A percentile compares a stretch with the other conserved stretches of the same genome.
Conservation (phyloP, 2,797 vertebrate species). For the Chrysocyon brachyurus region DNA sequence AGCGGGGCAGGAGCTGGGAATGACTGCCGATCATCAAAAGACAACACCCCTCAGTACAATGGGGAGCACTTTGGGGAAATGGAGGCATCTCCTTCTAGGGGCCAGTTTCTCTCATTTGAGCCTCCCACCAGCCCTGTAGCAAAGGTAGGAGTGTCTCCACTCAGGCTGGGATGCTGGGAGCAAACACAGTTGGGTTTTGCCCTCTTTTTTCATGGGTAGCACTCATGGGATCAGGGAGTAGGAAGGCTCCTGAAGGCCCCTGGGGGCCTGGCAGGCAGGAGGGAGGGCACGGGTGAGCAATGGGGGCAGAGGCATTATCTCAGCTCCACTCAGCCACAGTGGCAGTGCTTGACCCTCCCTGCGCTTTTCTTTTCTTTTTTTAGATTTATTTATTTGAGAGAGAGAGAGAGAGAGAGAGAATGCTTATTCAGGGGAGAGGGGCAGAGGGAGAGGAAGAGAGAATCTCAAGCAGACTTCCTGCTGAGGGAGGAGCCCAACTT, state of each 20-base stretch:
- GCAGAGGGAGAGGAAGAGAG: background rate
- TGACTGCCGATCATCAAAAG: too few species aligned
- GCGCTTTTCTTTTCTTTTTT: background rate
- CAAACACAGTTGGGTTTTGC: background rate
- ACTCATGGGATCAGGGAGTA: background rate
- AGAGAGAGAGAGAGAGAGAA: background rate
- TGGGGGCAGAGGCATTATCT: background rate
- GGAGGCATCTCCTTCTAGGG: background rate
- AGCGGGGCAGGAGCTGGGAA: background rate
- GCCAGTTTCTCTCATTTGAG: background rate
- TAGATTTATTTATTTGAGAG: background rate
- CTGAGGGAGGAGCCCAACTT: background rate
- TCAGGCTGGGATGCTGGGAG: background rate
- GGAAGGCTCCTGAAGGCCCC: background rate
- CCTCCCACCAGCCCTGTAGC: background rate
- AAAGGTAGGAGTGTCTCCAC: background rate
- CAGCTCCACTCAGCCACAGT: background rate
- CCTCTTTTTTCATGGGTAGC: fast-evolving
- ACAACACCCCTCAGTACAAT: too few species aligned
- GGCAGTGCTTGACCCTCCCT: background rate
- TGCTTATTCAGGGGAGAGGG: background rate
- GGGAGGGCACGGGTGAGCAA: fast-evolving
- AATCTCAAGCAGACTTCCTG: background rate
- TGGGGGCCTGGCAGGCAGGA: background rate
- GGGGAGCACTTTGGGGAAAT: background rate